phyloP scores from a whole-genome alignment of 2,888 invertebrate genomes.

The Amphipoea lucens region DNA sequence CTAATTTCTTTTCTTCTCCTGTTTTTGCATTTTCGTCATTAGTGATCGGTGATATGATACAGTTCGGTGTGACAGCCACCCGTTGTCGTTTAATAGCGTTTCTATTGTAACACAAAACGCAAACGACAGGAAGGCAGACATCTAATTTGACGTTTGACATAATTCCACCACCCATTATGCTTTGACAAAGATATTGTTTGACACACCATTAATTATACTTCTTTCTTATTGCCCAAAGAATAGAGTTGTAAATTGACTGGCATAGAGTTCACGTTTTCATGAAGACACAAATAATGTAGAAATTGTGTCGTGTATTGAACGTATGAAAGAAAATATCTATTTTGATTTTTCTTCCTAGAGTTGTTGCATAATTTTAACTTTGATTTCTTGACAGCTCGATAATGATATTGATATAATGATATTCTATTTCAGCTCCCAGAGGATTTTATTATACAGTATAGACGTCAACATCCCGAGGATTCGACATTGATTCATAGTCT shows the following conservation, averaged over 20 bases:
- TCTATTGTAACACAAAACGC: conserved; percentile 85
- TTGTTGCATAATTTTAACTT: conserved; percentile 3
- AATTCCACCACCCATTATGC: conserved; percentile 81
- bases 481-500: background rate
- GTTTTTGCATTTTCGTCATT: background rate
- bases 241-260: conserved; percentile 57
- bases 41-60: conserved; percentile 34
- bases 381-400: background rate
- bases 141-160: conserved; percentile 89
- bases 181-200: conserved; percentile 76
- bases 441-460: background rate
- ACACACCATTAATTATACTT: conserved; percentile 65
- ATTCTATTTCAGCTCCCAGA: background rate
- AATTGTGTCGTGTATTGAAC: conserved; percentile 55
- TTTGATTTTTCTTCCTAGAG: conserved; percentile 54
- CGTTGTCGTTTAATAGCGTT: conserved; percentile 79
- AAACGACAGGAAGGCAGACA: conserved; percentile 85
- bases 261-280: conserved; percentile 43
- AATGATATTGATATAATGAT: background rate
- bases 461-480: background rate
- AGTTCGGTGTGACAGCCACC: conserved; percentile 72
- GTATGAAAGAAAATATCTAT: conserved; percentile 48
- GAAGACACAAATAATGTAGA: conserved; percentile 54
- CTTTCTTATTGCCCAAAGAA: conserved; percentile 53
- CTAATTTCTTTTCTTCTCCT: background rate